A percentile compares a stretch with the other conserved stretches of the same genome.
Evolutionary conservation across 2,797 vertebrate genomes (phyloP).

Genomic region (Chelidonichthys spinosus): DNA sequence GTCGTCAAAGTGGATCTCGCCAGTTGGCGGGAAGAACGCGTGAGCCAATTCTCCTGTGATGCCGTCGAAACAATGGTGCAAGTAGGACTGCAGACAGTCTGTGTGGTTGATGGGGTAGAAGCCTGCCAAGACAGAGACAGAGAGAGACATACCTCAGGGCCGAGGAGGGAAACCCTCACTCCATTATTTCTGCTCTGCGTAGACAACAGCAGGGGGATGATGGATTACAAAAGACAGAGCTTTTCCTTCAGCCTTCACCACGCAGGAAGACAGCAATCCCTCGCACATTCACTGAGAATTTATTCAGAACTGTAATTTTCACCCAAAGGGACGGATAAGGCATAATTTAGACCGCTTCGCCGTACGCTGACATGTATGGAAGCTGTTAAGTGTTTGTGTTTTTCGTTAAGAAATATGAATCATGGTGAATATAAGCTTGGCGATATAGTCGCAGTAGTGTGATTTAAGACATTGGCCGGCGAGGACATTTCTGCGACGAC

Average conservation of each 20-base stretch:
- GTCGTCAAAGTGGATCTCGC: slow-evolving; percentile 98
- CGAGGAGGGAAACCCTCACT: slow-evolving; percentile 59
- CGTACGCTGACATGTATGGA: slow-evolving; percentile 49
- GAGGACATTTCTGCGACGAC: slow-evolving; percentile 30
- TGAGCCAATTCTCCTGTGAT: slow-evolving; percentile 96
- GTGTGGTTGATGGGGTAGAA: slow-evolving; percentile 98
- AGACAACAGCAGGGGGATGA: slow-evolving; percentile 50
- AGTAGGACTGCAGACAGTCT: slow-evolving; percentile 91
- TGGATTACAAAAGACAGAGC: slow-evolving; percentile 52
- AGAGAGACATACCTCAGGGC: slow-evolving; percentile 53
- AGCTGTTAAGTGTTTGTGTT: slow-evolving; percentile 48
- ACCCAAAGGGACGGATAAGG: slow-evolving; percentile 53
- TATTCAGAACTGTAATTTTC: slow-evolving; percentile 44
- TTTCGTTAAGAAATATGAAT: slow-evolving; percentile 57
- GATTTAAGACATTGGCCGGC: slow-evolving; percentile 56
- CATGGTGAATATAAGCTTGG: slow-evolving; percentile 47
- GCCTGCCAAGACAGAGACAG: slow-evolving; percentile 81
- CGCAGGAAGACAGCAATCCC: slow-evolving; percentile 51
- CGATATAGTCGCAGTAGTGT: slow-evolving; percentile 39
- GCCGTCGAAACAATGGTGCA: slow-evolving; percentile 98
- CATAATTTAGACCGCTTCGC: slow-evolving; percentile 45
- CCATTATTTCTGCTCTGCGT: slow-evolving; percentile 50
- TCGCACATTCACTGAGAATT: slow-evolving; percentile 59
- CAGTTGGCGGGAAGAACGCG: slow-evolving; percentile 94
- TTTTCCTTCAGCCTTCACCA: slow-evolving; percentile 39